These are phyloP conservation scores for Neolamprologus caudopunctatus DNA, from an alignment of 2,113 vertebrate species.

Conservation along the genomic window DNA sequence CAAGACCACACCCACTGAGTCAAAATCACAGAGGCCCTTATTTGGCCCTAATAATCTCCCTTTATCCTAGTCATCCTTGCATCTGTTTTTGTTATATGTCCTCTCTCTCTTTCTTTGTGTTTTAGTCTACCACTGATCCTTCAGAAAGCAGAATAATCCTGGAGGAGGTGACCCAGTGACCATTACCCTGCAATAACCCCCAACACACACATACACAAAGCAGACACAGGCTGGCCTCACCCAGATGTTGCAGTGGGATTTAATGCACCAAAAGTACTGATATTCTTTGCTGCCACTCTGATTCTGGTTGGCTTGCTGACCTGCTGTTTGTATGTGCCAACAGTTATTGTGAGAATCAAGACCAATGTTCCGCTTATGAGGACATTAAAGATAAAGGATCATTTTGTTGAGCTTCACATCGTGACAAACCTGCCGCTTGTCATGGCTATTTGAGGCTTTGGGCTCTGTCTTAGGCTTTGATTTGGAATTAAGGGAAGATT, in stretches of 20 bases:
- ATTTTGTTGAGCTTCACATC: background rate
- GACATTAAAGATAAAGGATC: background rate
- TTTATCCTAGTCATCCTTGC: background rate
- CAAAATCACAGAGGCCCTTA: background rate
- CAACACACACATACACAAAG: background rate
- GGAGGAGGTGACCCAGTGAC: conserved; percentile 16
- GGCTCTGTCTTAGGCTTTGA: background rate
- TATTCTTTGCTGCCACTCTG: background rate
- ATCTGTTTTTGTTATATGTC: background rate
- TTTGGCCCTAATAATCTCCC: background rate
- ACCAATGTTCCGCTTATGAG: background rate
- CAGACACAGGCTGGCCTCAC: background rate
- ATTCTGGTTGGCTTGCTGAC: background rate
- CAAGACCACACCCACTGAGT: background rate
- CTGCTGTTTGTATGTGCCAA: background rate
- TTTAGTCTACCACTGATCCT: background rate
- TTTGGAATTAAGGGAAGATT: background rate
- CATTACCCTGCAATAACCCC: background rate
- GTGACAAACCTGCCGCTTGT: background rate
- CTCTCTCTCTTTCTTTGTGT: background rate
- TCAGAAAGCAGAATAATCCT: background rate
- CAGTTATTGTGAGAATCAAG: background rate
- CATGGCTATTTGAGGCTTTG: background rate
- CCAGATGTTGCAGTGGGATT: conserved; percentile 34
- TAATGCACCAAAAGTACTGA: background rate